phyloP scores from a whole-genome alignment of 2,888 invertebrate species.

The Thecophora atra region DNA sequence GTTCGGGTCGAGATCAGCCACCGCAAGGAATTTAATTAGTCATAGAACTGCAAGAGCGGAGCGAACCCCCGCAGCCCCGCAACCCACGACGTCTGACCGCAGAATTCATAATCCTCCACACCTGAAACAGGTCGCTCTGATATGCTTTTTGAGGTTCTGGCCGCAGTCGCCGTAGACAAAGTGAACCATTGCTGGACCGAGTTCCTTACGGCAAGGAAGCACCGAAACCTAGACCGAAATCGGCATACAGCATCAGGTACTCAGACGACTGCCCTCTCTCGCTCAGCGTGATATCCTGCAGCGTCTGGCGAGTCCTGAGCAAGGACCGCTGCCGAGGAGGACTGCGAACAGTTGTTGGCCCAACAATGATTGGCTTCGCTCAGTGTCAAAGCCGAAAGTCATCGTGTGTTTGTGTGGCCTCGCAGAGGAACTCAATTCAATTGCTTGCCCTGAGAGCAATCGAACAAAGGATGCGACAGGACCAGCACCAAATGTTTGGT shows the following conservation, averaged over 20 bases:
- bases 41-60: constrained; percentile 28
- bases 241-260: constrained; percentile 14
- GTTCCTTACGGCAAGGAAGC: neutral
- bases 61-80: constrained; percentile 4
- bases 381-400: constrained; percentile 50
- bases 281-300: constrained; percentile 49
- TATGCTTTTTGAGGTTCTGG: constrained; percentile 17
- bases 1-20: constrained; percentile 41
- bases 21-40: constrained; percentile 60
- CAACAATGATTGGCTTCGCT: constrained; percentile 63
- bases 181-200: too few relatives aligned
- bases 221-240: too few relatives aligned
- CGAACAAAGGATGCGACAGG: constrained; percentile 14
- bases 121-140: constrained; percentile 14
- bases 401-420: constrained; percentile 32
- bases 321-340: constrained; percentile 16
- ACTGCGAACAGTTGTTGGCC: constrained; percentile 54
- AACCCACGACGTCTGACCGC: constrained; percentile 34
- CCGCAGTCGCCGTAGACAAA: neutral
- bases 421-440: constrained; percentile 14
- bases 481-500: constrained; percentile 54
- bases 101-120: constrained; percentile 34
- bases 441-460: constrained; percentile 5
- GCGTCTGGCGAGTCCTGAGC: constrained; percentile 23
- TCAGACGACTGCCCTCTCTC: neutral